Percentiles rank a stretch among this genome's conserved stretches.
phyloP scores from a whole-genome alignment of 2,797 vertebrate species.

The Discoglossus pictus region DNA sequence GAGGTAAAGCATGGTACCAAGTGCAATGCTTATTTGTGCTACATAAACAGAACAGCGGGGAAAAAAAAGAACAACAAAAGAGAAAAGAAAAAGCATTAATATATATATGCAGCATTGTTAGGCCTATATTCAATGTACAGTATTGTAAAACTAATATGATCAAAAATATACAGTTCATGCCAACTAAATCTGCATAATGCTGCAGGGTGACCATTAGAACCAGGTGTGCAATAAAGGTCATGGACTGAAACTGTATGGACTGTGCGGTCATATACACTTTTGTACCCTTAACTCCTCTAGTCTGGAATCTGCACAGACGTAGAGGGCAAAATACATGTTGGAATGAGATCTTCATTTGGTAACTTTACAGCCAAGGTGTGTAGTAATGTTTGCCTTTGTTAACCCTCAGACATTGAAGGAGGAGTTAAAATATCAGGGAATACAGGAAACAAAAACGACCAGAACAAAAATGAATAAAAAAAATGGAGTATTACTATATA shows the following conservation, averaged over 20 bases:
- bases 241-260: conserved; percentile 20
- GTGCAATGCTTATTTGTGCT: conserved; percentile 94
- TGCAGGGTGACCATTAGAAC: conserved; percentile 54
- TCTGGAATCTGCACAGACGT: too few relatives aligned
- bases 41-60: conserved; percentile 78
- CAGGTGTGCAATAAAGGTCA: conserved; percentile 60
- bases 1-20: conserved; percentile 95
- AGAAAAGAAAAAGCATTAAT: conserved; percentile 46
- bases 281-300: too few relatives aligned
- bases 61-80: conserved; percentile 58
- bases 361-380: too few relatives aligned
- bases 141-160: conserved; percentile 55
- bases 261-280: too few relatives aligned
- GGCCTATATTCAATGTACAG: conserved; percentile 65
- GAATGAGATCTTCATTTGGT: conserved; percentile 65
- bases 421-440: too few relatives aligned
- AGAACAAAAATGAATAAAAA: too few relatives aligned
- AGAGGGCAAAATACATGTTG: conserved; percentile 56
- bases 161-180: conserved; percentile 60
- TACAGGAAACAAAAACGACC: too few relatives aligned
- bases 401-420: too few relatives aligned
- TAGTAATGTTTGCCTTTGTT: too few relatives aligned
- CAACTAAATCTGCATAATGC: conserved; percentile 55
- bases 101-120: conserved; percentile 73
- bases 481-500: too few relatives aligned